Conservation (phyloP, 2,888 invertebrate species). For the Lepas anatifera region DNA sequence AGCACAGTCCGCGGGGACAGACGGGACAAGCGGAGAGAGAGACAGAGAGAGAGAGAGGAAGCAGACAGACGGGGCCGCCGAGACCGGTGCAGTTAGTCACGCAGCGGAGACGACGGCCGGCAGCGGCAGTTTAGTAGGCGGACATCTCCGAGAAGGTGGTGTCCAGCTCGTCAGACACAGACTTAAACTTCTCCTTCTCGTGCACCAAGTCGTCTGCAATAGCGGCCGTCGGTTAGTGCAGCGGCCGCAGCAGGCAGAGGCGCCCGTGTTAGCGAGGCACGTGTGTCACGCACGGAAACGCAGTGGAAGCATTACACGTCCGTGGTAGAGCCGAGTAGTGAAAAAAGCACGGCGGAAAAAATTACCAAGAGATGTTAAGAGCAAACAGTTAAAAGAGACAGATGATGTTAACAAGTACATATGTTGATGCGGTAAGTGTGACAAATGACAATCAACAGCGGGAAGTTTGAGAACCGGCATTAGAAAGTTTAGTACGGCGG, state of each 20-base stretch:
- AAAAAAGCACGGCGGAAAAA: no score
- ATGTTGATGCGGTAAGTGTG: no score
- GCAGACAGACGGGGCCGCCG: not conserved
- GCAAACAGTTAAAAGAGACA: no score
- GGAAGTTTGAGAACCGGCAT: no score
- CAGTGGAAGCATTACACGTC: no score
- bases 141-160: slow-evolving; percentile 92
- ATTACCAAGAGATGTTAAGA: no score
- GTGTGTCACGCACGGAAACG: no score
- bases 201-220: slow-evolving; percentile 66
- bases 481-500: no score
- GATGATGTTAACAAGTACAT: no score
- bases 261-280: no score
- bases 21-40: slow-evolving; percentile 18
- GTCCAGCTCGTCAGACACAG: slow-evolving; percentile 95
- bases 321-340: no score
- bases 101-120: not conserved
- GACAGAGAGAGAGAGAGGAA: not conserved
- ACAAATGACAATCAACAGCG: no score
- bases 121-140: slow-evolving; percentile 61
- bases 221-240: not conserved
- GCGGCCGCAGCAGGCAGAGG: not conserved
- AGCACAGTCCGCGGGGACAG: slow-evolving; percentile 13
- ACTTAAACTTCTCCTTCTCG: slow-evolving; percentile 84
- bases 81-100: not conserved